Percentiles rank a stretch among this genome's conserved stretches.
Conservation (phyloP, 2,113 vertebrate species). For the Damaliscus lunatus region DNA sequence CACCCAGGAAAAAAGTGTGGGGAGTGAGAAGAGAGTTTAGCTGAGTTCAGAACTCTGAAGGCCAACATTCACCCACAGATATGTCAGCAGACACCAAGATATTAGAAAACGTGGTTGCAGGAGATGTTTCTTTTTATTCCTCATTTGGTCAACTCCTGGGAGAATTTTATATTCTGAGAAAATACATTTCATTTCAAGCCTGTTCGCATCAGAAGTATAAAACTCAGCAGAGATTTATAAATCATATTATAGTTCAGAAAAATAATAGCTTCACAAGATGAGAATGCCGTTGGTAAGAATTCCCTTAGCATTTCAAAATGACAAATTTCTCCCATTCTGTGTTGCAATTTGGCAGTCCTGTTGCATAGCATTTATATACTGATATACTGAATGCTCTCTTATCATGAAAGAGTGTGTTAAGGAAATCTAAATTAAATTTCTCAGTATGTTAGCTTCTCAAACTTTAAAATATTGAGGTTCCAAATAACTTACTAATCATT, state of each 20-base stretch:
- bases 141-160: slow-evolving; percentile 28
- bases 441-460: slow-evolving; percentile 45
- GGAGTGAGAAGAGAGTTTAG: background rate
- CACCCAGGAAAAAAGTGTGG: background rate
- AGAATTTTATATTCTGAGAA: slow-evolving; percentile 49
- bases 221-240: slow-evolving; percentile 61
- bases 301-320: slow-evolving; percentile 66
- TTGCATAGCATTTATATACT: slow-evolving; percentile 60
- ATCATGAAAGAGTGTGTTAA: slow-evolving; percentile 40
- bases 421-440: slow-evolving; percentile 73
- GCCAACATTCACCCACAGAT: background rate
- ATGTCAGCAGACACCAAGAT: background rate
- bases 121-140: slow-evolving; percentile 53
- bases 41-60: background rate
- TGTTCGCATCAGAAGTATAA: slow-evolving; percentile 51
- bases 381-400: slow-evolving; percentile 62
- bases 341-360: slow-evolving; percentile 60
- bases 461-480: slow-evolving; percentile 52
- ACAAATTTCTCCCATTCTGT: slow-evolving; percentile 66
- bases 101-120: background rate
- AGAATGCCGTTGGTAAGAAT: slow-evolving; percentile 74
- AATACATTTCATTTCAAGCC: background rate
- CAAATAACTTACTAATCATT: slow-evolving; percentile 62
- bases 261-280: slow-evolving; percentile 71
- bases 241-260: slow-evolving; percentile 68